Base-by-base conservation (phyloP, 2,113 vertebrate genomes). In the Hiodon alosoides region DNA sequence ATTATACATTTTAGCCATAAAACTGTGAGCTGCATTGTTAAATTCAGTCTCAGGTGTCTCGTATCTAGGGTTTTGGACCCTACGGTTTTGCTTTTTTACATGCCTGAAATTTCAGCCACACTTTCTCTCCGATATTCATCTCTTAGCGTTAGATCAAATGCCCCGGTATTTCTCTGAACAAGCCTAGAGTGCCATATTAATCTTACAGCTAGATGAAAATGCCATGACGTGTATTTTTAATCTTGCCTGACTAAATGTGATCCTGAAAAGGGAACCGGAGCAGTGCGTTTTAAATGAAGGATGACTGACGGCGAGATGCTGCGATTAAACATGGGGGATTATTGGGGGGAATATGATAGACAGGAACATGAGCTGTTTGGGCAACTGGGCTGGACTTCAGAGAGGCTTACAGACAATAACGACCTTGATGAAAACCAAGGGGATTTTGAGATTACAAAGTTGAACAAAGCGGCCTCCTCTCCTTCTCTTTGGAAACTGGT, bases 361-460 rank as follows among this genome's bases (percentile, higher is more conserved):
- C 62, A 53, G 69, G 53, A 74, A 57, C 13, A 7, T 3, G 52
- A 31, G 52, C 17, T 11, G 54, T 59, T 48, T 51, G 54, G 69
- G 62, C 14, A 48, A 55, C 69, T 59, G 72, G 52, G 62, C 31
- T 3, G 11, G 47, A n/a, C 70, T 10, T 47, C 53, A 59, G 65
- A 58, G 13, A 48, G 62, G 60, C 9, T 13, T 14, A 7, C 48
- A 71, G 17, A 55, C 67, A 46, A 71, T 17, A 31, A 13, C 5
- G 2, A 71, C 75, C 69, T 8, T 71, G 75, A 65, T 70, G 50
- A 48, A 64, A 69, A 75, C 31, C 55, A n/a, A 61, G 16, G 47
- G 17, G 67, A 66, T 69, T 46, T 51, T 31, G 4, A 70, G 74
- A 62, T 76, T 60, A 76, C 17, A 16, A 5, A 54, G 17, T 51